Evolutionary conservation across 1,140 invertebrate genomes (phyloP), one percentile per base, ranked within the genome.

Genomic region (Streblospio benedicti): DNA sequence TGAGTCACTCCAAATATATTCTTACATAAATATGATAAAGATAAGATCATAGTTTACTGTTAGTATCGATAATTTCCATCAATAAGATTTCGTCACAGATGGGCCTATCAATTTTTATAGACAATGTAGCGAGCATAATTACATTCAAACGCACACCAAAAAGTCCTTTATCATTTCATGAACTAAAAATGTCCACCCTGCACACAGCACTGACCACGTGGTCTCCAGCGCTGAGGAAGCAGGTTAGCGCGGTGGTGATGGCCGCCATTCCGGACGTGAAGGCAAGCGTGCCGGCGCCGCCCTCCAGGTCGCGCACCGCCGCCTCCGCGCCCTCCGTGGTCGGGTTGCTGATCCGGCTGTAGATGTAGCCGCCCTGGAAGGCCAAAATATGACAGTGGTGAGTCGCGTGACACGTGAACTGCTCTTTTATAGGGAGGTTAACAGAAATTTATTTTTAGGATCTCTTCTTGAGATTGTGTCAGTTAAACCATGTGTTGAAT

Each of bases 221-320:
- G 77, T 99, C 94, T 0, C 95, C 95, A 54, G 79, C 64, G 57
- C 83, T 84, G 0, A 99, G 78, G 61, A 95, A 77, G 43, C 86
- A 82, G 0, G 85, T 76, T 0, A 97, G 71, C 5, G 85, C 84
- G 2, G 85, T 84, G 1, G 86, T 87, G 0, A 85, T 86, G 0
- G 93, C 87, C 12, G 91, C 92, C 49, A 98, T 80, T 18, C 96
- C 96, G 31, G 93, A 95, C 1, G 90, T 79, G 80, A 91, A 98
- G 4, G 71, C 65, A 3, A 75, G 47, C 76, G 81, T 89, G 75
- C 93, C 84, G 73, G 93, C 90, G 1, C 85, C 94, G 67, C 85
- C 84, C 71, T 99, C 96, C 25, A 98, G 69, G 2, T 87, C 82
- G 30, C 93, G 93, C 23, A 99, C 75, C 65, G 88, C 91, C 56